A percentile compares a stretch with the other conserved stretches of the same genome.
Conservation (phyloP, 2,113 vertebrate genomes). For the Stictonetta naevosa region DNA sequence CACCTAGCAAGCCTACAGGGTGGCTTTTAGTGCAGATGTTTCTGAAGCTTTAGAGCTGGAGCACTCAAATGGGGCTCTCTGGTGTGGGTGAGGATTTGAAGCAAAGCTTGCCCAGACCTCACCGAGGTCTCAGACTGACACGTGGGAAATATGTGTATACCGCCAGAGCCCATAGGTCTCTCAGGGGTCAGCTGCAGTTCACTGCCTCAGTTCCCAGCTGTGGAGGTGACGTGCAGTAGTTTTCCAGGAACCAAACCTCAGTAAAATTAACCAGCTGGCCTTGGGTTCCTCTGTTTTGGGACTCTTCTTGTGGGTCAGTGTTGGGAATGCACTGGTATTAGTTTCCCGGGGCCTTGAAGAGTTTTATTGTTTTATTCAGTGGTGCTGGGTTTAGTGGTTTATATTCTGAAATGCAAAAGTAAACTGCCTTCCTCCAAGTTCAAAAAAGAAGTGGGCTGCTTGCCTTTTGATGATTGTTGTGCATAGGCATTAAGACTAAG, state of each 20-base stretch:
- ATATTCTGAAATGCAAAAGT: not conserved
- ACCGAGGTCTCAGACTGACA: not conserved
- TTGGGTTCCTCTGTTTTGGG: not conserved
- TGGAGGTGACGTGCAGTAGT: not conserved
- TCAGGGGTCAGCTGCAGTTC: not conserved
- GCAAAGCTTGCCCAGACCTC: not conserved
- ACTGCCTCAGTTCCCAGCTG: not conserved
- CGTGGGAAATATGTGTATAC: not conserved
- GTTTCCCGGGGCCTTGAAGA: not conserved
- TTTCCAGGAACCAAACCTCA: not conserved
- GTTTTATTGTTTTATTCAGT: not conserved
- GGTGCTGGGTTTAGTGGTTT: not conserved
- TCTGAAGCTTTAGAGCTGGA: not conserved
- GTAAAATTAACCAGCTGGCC: conserved; percentile 19
- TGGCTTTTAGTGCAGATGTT: not conserved
- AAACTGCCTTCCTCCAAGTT: not conserved
- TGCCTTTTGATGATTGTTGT: not conserved
- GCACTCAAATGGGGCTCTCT: not conserved
- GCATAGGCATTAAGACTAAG: not conserved
- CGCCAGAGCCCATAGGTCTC: not conserved
- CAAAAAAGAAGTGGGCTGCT: not conserved
- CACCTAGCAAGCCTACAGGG: not conserved
- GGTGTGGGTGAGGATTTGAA: not conserved
- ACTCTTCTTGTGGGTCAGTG: not conserved
- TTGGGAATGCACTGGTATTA: not conserved